These are phyloP conservation scores for Cordilura impudica DNA, from an alignment of 2,888 invertebrate species.

Conservation along the genomic window DNA sequence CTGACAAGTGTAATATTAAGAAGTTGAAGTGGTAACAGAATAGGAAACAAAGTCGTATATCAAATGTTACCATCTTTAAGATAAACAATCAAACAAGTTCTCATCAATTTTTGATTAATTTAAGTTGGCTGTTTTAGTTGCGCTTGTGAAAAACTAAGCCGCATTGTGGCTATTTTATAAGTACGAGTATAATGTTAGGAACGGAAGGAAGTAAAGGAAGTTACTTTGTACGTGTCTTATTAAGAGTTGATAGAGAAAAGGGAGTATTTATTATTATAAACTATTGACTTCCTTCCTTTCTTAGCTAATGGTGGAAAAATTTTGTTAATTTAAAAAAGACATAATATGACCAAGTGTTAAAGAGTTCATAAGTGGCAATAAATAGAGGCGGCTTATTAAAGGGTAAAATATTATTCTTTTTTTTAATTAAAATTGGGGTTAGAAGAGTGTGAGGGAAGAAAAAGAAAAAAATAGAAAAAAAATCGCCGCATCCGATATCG, in stretches of 20 bases:
- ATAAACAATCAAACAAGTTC: slow-evolving; percentile 50
- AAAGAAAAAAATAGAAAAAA: too few species aligned
- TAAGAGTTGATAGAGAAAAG: slow-evolving; percentile 29
- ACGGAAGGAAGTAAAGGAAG: slow-evolving; percentile 52
- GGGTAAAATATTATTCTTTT: too few species aligned
- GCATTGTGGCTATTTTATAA: background rate
- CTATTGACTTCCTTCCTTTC: slow-evolving; percentile 43
- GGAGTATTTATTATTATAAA: slow-evolving; percentile 33
- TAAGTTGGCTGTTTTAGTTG: slow-evolving; percentile 1
- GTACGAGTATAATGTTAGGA: background rate
- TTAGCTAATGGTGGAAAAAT: background rate
- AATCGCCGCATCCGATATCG: too few species aligned
- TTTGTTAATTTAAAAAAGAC: background rate
- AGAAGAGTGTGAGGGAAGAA: too few species aligned
- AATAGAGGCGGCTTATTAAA: too few species aligned
- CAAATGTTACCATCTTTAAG: slow-evolving; percentile 44
- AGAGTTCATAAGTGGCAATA: slow-evolving; percentile 9
- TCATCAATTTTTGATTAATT: slow-evolving; percentile 49
- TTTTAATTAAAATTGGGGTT: too few species aligned
- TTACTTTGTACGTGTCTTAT: slow-evolving; percentile 18
- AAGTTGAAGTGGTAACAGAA: slow-evolving; percentile 21
- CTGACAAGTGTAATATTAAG: slow-evolving; percentile 2
- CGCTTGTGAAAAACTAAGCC: background rate
- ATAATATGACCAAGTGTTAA: slow-evolving; percentile 24
- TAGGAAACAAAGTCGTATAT: slow-evolving; percentile 23